Evolutionary conservation across 2,797 vertebrate genomes (phyloP).

Genomic region (Cygnus olor): DNA sequence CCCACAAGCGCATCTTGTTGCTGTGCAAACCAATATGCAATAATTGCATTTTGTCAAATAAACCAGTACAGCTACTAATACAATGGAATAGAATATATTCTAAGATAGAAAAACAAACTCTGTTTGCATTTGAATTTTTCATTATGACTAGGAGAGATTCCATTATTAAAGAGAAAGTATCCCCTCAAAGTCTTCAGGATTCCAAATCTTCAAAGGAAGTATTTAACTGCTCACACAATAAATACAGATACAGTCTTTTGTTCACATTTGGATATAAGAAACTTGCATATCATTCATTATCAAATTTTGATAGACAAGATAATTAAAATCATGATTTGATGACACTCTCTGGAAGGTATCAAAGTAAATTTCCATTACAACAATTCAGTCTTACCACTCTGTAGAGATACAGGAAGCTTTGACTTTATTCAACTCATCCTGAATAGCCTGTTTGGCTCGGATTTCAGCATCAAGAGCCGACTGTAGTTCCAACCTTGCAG

Average conservation of each 20-base stretch:
- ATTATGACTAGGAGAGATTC: background rate
- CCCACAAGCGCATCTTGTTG: background rate
- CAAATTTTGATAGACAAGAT: background rate
- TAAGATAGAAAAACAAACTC: background rate
- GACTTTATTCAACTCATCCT: constrained; percentile 96
- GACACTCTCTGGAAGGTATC: background rate
- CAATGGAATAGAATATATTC: background rate
- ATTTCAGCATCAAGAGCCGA: constrained; percentile 97
- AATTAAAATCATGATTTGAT: background rate
- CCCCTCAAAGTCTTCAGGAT: background rate
- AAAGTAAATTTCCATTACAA: background rate
- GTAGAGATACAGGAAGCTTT: constrained; percentile 93
- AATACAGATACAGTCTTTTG: background rate
- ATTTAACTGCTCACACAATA: background rate
- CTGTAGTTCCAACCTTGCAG: constrained; percentile 95
- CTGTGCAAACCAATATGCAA: background rate
- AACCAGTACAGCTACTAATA: background rate
- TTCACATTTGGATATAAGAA: background rate
- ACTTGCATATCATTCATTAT: background rate
- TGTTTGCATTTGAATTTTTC: background rate
- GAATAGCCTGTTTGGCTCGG: constrained; percentile 95
- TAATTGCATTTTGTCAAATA: background rate
- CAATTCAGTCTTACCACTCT: constrained; percentile 87
- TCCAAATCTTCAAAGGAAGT: background rate
- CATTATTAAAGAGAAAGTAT: background rate